Evolutionary conservation across 2,888 invertebrate species (phyloP), one percentile per base, ranked within the genome.

Genomic region (Leptinotarsa rubiginosa): DNA sequence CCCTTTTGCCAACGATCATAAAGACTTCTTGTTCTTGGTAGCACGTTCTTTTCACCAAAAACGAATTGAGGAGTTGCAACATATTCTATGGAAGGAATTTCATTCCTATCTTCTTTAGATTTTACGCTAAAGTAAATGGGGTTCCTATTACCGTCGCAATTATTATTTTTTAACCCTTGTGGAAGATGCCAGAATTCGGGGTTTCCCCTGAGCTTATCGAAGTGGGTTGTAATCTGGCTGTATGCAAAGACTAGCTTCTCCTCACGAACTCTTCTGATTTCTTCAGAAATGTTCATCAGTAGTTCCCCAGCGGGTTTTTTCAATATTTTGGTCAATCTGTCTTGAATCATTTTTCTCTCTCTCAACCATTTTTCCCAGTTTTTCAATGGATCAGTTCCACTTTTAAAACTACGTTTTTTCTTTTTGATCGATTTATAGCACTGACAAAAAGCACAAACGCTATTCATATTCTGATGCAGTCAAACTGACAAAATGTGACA

Each of bases 131-230:
- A 86, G 77, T 85, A 84, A 64, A 78, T 78, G 0, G 83, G 79
- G n/a, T 79, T 75, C 64, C 62, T 52, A 13, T 59, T 69, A 7
- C 65, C 65, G 41, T 25, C 18, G 15, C 25, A 20, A 22, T 69
- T 75, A 64, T 75, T 76, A 18, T 77, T 76, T 59, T 72, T 76
- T 65, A 86, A 78, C n/a, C 81, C 75, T 2, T 74, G 54, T 2
- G 87, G 87, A 47, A 85, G 65, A 67, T 80, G 81, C 85, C 85
- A 88, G 77, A 86, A 87, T 3, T 79, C 81, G 20, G 87, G 87
- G 75, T 86, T 85, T 64, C 87, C 87, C 70, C 87, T 80, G 47
- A 83, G 83, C 47, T 83, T 83, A 80, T 87, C 86, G 59, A 84
- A 85, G 67, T 84, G 69, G 4, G 80, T 78, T 22, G 83, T 80